Base-by-base conservation (phyloP, 2,888 invertebrate genomes). In the Acronicta aceris region DNA sequence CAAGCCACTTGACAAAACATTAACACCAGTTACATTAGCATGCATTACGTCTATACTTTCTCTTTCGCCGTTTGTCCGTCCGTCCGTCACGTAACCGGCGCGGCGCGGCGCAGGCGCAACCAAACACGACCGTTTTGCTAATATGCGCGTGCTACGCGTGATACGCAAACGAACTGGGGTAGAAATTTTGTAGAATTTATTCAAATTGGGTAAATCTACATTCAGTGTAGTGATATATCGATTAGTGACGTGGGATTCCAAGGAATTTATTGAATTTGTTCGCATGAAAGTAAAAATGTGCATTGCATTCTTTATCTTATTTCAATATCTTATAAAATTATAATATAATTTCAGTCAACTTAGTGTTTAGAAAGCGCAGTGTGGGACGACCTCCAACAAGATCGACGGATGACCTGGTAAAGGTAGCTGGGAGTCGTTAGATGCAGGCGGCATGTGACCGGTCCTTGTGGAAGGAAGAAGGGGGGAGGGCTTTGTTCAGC, bases 11-110 rank as follows among this genome's bases (percentile, higher is more conserved):
- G 74, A 66, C 78, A 69, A 58, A 66, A 66, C 59, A 71, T 69
- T 48, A 70, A 56, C 63, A 66, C 55, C 59, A 57, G 56, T 67
- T 65, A 70, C 66, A 78, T 76, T 73, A 67, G 63, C 70, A 76
- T 69, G 57, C 62, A 62, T 76, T 78, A 78, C 71, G 67, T 77
- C 33, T 46, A 63, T 71, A 66, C 77, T 78, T 79, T 78, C 77
- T 69, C 74, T 64, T 53, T 68, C 52, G 50, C 46, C 41, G 67
- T 65, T 55, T 57, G 56, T 63, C 59, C 56, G 60, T 70, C 58
- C 58, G 65, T 61, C 65, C 63, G 33, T 50, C 64, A 58, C 71
- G 70, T 63, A 69, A 65, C 49, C 50, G 33, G 33, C 12, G 33
- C 33, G 30, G 30, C 30, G 30, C 30, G 30, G 30, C 53, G 72